A percentile compares a stretch with the other conserved stretches of the same genome.
Evolutionary conservation across 2,888 invertebrate genomes (phyloP).

Genomic region (Cylloceria caligata): DNA sequence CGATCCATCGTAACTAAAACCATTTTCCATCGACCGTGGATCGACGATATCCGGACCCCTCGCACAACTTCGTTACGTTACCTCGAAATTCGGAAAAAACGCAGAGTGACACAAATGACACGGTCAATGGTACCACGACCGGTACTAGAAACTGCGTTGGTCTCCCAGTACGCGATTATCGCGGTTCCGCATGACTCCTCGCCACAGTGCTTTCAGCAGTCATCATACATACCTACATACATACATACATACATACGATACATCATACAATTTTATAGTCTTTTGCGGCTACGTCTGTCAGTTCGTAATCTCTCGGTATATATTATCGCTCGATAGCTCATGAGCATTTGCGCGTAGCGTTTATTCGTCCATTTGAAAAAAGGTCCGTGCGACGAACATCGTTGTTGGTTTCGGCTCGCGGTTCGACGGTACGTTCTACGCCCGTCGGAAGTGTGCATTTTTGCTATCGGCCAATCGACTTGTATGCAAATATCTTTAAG

Average conservation of each 20-base stretch:
- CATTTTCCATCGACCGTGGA: slow-evolving; percentile 33
- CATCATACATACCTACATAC: too few species aligned
- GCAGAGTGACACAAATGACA: slow-evolving; percentile 31
- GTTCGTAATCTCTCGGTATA: slow-evolving; percentile 53
- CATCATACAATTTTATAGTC: slow-evolving; percentile 71
- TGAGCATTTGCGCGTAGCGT: background rate
- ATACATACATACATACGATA: too few species aligned
- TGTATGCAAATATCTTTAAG: background rate
- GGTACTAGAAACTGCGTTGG: slow-evolving; percentile 37
- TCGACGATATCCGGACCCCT: slow-evolving; percentile 50
- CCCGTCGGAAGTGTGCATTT: slow-evolving; percentile 61
- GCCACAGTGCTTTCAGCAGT: slow-evolving; percentile 67
- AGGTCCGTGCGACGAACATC: slow-evolving; percentile 7
- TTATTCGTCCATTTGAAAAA: background rate
- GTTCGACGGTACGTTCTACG: slow-evolving; percentile 12
- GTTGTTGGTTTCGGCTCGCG: background rate
- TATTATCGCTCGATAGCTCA: slow-evolving; percentile 28
- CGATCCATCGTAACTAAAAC: slow-evolving; percentile 30
- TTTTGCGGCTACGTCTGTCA: slow-evolving; percentile 69
- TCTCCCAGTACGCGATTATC: slow-evolving; percentile 12
- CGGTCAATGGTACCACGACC: slow-evolving; percentile 35
- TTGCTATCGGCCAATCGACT: slow-evolving; percentile 25
- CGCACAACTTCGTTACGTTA: slow-evolving; percentile 51
- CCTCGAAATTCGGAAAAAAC: slow-evolving; percentile 37
- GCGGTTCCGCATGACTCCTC: slow-evolving; percentile 36